A percentile compares a stretch with the other conserved stretches of the same genome.
Conservation (phyloP, 2,888 invertebrate genomes). For the Ophioninae sp. region DNA sequence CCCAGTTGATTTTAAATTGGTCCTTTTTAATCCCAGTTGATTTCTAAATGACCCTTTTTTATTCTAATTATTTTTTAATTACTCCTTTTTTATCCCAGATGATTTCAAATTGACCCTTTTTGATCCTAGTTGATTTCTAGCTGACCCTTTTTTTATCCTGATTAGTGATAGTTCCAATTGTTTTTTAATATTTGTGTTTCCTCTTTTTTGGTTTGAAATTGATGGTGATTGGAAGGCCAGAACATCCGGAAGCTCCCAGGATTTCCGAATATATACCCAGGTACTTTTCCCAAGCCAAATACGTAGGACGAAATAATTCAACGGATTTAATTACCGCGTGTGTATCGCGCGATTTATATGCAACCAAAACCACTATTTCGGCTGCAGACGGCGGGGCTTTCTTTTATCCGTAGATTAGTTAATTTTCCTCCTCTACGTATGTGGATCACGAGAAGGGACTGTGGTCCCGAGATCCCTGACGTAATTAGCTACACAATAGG, state of each 20-base stretch:
- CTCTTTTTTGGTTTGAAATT: neutral
- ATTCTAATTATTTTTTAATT: too few species aligned
- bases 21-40: too few species aligned
- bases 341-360: slow-evolving; percentile 47
- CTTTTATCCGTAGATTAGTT: slow-evolving; percentile 77
- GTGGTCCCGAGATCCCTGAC: slow-evolving; percentile 74
- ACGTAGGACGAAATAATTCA: slow-evolving; percentile 29
- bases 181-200: neutral
- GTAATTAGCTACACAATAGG: slow-evolving; percentile 79
- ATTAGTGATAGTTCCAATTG: neutral
- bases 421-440: slow-evolving; percentile 70
- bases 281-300: slow-evolving; percentile 1
- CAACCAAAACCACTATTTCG: slow-evolving; percentile 18
- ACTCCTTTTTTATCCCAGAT: too few species aligned
- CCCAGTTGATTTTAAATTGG: too few species aligned
- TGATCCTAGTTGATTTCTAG: too few species aligned
- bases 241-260: neutral
- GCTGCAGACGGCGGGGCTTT: slow-evolving; percentile 59
- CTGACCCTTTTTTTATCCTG: neutral
- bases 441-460: slow-evolving; percentile 43
- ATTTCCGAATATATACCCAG: neutral
- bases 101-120: too few species aligned
- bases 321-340: slow-evolving; percentile 23
- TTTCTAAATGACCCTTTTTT: too few species aligned
- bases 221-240: neutral